Conservation (phyloP, 2,888 invertebrate genomes). For the Luperina nickerlii region DNA sequence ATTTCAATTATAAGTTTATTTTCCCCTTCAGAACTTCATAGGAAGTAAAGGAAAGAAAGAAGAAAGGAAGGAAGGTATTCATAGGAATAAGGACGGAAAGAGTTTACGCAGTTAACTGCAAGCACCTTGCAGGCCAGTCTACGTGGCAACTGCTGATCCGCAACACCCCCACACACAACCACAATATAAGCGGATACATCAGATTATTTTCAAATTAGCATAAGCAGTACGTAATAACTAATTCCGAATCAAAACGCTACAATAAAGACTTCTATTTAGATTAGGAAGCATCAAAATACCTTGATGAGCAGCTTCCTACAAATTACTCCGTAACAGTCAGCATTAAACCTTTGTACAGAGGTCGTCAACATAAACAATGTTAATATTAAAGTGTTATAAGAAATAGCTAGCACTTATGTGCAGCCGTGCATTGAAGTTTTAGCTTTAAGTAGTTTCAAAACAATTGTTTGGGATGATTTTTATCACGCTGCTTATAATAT, state of each 20-base stretch:
- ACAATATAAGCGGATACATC: background rate
- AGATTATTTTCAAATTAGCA: conserved; percentile 23
- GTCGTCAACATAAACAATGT: conserved; percentile 55
- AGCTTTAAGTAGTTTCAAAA: conserved; percentile 37
- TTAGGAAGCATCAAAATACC: conserved; percentile 52
- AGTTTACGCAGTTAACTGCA: background rate
- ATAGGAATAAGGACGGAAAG: background rate
- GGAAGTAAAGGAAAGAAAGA: no score
- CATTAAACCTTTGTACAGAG: conserved; percentile 48
- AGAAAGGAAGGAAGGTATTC: no score
- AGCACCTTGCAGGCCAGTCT: background rate
- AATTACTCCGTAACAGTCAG: conserved; percentile 53
- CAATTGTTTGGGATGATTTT: conserved; percentile 43
- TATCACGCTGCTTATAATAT: conserved; percentile 21
- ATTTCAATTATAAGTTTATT: background rate
- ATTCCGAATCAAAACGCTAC: conserved; percentile 7
- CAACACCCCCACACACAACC: no score
- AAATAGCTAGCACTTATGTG: conserved; percentile 32
- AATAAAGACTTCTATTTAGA: conserved; percentile 31
- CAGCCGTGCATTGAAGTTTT: conserved; percentile 57
- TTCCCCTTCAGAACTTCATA: background rate
- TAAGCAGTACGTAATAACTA: background rate
- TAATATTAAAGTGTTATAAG: conserved; percentile 29
- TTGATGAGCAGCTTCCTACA: conserved; percentile 55
- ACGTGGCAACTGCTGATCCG: background rate